Base-by-base conservation (phyloP, 64 coral and sea anemone genomes). In the Trachythela sp. region DNA sequence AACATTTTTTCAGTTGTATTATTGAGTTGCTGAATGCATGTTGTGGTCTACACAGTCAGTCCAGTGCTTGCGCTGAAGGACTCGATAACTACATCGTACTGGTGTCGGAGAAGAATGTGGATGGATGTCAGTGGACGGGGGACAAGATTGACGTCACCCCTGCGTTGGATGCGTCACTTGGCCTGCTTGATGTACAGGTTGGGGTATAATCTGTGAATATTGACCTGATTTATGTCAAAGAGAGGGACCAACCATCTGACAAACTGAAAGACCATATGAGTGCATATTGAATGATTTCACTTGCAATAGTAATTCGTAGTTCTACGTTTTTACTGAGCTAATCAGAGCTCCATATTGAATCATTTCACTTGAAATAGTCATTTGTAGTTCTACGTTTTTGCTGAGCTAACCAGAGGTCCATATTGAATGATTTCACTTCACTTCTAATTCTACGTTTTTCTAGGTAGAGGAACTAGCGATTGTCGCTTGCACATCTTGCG, bases 121-220 rank as follows among this genome's bases (percentile, higher is more conserved):
- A 87, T 5, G 90, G 32, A 2, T 91, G 88, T 70, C 38, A 90
- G 2, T 97, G 95, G 95, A 90, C 68, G 37, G 95, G 95, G 48
- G 83, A 92, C 10, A 97, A 32, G 70, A 84, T 97, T 34, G 42
- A 43, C 2, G 89, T 97, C 20, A 89, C 89, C 7, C 93, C 92
- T 4, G 92, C 92, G 0, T 89, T 97, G 31, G 95, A 97, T 56
- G 92, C 92, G 29, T 88, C 92, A 3, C 94, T 97, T 36, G 85
- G 95, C 17, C 75, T 97, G 42, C 91, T 93, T 56, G 95, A 97
- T 86, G 92, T 97, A n/a, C 92, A 97, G 95, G 95, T 97, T 83
- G 39, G 11, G 0, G 26, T 15, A 22, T 26, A 59, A 18, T 51
- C n/a, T 52, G 42, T 27, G 5, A n/a, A n/a, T n/a, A n/a, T n/a